Evolutionary conservation across 2,888 invertebrate species (phyloP), one percentile per base, ranked within the genome.

Genomic region (Eurois occulta): DNA sequence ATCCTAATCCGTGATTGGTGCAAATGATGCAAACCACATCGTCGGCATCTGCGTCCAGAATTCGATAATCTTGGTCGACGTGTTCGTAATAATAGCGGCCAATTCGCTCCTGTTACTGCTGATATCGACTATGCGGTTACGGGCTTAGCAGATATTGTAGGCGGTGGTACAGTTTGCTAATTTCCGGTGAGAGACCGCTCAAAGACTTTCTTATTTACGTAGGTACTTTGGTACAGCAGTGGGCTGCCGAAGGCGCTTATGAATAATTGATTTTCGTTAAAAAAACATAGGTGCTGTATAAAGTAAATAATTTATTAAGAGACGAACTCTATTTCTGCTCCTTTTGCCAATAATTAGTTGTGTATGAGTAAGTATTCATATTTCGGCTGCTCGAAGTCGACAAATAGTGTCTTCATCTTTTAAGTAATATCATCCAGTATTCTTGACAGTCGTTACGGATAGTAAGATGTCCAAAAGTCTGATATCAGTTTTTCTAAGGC

Each of bases 21-120:
- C 72, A 81, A 83, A 80, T 77, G 76, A 70, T 77, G 81, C 81
- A 84, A 73, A 73, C 83, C 83, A 67, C 80, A 75, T 72, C 48
- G 69, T 68, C 52, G 81, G 70, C 72, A 80, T 77, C 85, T 81
- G 83, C 52, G 41, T 68, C 46, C 73, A 73, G 65, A 80, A 81
- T 77, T 68, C 81, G 64, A 85, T 85, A 81, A 85, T 77, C 73
- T 81, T 85, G 77, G 77, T 71, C 77, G 77, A 85, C 81, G 64
- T 81, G 81, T 85, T 81, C 73, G 73, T 65, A 81, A 76, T 83
- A 85, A 85, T 85, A 77, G 83, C 64, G 81, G 81, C 77, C 70
- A 58, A 77, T 77, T 71, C 60, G n/a, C 55, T 77, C 13, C 72
- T 77, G 73, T 85, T 77, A 71, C 72, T 55, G 62, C 60, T 77